Evolutionary conservation across 2,113 vertebrate genomes (phyloP).

Genomic region (Lepus americanus): DNA sequence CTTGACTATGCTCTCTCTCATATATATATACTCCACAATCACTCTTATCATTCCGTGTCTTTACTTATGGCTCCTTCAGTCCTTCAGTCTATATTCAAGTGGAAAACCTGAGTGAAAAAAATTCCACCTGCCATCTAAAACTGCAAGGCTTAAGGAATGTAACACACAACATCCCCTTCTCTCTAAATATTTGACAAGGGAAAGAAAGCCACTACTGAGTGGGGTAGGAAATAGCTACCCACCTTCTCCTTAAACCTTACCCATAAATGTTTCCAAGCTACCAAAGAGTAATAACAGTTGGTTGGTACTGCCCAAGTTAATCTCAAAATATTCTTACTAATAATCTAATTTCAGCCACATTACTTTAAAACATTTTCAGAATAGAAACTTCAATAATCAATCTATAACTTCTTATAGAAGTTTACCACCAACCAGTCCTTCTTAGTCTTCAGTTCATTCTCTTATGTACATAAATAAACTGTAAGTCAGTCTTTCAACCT

Average conservation of each 20-base stretch:
- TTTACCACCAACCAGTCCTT: slow-evolving; percentile 7
- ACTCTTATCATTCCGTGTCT: neutral
- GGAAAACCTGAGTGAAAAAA: neutral
- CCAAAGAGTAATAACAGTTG: slow-evolving; percentile 2
- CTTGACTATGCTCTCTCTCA: neutral
- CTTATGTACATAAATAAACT: neutral
- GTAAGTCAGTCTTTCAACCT: slow-evolving; percentile 1
- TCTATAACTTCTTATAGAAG: slow-evolving; percentile 29
- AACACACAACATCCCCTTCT: neutral
- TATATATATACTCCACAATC: neutral
- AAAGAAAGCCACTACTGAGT: neutral
- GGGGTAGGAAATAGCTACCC: neutral
- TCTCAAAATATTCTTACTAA: slow-evolving; percentile 40
- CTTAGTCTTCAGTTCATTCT: slow-evolving; percentile 1
- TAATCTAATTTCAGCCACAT: slow-evolving; percentile 14
- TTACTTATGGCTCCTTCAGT: neutral
- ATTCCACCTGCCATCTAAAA: neutral
- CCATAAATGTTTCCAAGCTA: slow-evolving; percentile 7
- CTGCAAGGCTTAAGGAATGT: neutral
- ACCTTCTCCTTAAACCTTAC: neutral
- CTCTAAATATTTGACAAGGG: neutral
- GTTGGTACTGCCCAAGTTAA: neutral
- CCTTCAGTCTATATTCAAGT: neutral
- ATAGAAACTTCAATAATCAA: slow-evolving; percentile 21
- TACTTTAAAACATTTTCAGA: slow-evolving; percentile 41